Evolutionary conservation across 1,140 invertebrate genomes (phyloP).

Genomic region (Ptiloglossa arizonensis): DNA sequence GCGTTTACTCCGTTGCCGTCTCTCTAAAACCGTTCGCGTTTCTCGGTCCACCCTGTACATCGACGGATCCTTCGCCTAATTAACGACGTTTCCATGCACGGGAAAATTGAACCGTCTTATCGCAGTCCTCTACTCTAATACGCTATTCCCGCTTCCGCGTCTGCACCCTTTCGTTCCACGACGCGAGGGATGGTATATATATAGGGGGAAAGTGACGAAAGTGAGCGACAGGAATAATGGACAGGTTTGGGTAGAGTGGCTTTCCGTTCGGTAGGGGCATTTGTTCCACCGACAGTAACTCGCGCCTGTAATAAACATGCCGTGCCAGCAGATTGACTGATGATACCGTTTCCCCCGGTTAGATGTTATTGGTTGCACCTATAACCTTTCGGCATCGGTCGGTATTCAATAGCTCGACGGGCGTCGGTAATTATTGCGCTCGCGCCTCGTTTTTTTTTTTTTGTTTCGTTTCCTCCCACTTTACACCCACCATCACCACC

Average conservation of each 20-base stretch:
- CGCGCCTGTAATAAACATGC: constrained; percentile 68
- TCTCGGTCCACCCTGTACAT: too few species aligned
- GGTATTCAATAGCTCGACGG: constrained; percentile 26
- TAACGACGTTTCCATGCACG: background rate
- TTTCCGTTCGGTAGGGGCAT: constrained; percentile 58
- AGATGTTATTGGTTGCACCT: constrained; percentile 64
- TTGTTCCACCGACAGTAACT: constrained; percentile 64
- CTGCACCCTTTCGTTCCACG: constrained; percentile 9
- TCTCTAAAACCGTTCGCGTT: too few species aligned
- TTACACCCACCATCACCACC: background rate
- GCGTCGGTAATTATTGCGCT: constrained; percentile 50
- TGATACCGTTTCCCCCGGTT: constrained; percentile 62
- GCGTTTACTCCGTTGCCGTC: too few species aligned
- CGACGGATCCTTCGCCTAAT: constrained; percentile 22
- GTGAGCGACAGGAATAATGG: constrained; percentile 69
- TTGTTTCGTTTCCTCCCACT: background rate
- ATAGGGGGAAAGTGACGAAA: constrained; percentile 60
- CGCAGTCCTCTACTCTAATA: constrained; percentile 15
- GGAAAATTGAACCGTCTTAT: constrained; percentile 32
- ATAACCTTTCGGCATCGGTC: constrained; percentile 44
- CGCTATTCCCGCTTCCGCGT: background rate
- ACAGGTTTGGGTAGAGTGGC: constrained; percentile 57
- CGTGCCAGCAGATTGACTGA: constrained; percentile 63
- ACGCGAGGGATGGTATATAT: constrained; percentile 8
- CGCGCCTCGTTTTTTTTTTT: background rate